These are phyloP conservation scores for Myotis davidii DNA, from an alignment of 2,113 vertebrate genomes.

Conservation along the genomic window DNA sequence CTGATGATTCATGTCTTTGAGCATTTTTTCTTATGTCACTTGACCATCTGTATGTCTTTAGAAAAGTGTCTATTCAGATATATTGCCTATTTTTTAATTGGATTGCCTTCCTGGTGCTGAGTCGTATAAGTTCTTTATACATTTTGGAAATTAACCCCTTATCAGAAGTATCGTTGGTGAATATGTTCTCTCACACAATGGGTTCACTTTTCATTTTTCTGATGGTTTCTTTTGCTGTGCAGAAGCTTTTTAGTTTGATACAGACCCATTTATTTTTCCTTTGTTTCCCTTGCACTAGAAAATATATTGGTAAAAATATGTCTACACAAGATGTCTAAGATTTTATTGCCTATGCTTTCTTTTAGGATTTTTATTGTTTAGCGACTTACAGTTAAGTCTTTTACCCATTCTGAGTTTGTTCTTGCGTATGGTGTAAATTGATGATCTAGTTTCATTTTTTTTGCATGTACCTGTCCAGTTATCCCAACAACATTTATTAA, in stretches of 20 bases:
- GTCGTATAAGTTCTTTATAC: background rate
- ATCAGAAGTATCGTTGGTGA: background rate
- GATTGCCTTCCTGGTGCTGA: background rate
- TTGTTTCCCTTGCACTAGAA: background rate
- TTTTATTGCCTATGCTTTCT: background rate
- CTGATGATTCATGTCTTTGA: background rate
- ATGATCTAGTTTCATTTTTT: background rate
- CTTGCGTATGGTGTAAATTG: background rate
- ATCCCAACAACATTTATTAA: background rate
- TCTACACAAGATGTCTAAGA: background rate
- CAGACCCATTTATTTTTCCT: background rate
- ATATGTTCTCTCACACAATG: background rate
- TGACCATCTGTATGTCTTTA: background rate
- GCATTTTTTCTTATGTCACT: background rate
- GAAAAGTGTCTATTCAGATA: background rate
- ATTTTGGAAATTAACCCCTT: background rate
- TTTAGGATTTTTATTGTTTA: background rate
- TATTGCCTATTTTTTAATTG: background rate
- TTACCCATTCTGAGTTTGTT: background rate
- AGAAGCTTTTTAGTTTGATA: background rate
- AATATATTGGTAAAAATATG: background rate
- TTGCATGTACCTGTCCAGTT: background rate
- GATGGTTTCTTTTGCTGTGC: background rate
- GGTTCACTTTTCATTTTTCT: background rate
- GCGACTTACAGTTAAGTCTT: background rate